A percentile compares a stretch with the other conserved stretches of the same genome.
phyloP scores from a whole-genome alignment of 1,140 invertebrate species.

The Zaprionus nigranus region DNA sequence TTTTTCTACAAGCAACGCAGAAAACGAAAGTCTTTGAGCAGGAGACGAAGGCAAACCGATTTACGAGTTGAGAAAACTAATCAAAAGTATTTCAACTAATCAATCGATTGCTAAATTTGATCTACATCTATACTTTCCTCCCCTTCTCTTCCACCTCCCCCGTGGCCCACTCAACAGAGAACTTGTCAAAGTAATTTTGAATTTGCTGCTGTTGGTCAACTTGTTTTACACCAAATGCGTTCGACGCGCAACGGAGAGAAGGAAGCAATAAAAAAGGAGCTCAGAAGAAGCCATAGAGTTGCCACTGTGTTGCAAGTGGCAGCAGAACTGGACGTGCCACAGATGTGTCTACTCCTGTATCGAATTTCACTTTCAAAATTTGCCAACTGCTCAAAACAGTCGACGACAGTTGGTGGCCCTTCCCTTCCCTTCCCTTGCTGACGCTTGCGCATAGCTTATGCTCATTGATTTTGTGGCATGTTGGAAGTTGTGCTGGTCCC shows the following conservation, averaged over 20 bases:
- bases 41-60: too few species aligned
- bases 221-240: slow-evolving; percentile 23
- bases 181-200: slow-evolving; percentile 44
- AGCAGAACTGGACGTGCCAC: slow-evolving; percentile 7
- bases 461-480: slow-evolving; percentile 62
- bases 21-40: neutral
- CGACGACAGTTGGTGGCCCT: slow-evolving; percentile 31
- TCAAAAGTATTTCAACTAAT: slow-evolving; percentile 12
- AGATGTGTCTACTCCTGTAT: slow-evolving; percentile 34
- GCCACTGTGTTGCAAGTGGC: slow-evolving; percentile 26
- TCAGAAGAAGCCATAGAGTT: slow-evolving; percentile 43
- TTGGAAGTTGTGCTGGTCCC: slow-evolving; percentile 37
- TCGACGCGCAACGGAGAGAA: neutral
- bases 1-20: neutral
- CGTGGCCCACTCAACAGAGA: slow-evolving; percentile 6
- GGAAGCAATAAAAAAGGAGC: slow-evolving; percentile 47
- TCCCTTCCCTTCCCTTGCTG: neutral
- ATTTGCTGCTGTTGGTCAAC: slow-evolving; percentile 36
- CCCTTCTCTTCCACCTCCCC: neutral
- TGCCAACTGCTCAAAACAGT: slow-evolving; percentile 50
- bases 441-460: slow-evolving; percentile 42
- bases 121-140: neutral
- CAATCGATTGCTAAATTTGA: slow-evolving; percentile 3
- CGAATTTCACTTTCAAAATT: slow-evolving; percentile 60
- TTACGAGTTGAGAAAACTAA: neutral